Evolutionary conservation across 2,888 invertebrate genomes (phyloP), one percentile per base, ranked within the genome.

Genomic region (Sicus ferrugineus): DNA sequence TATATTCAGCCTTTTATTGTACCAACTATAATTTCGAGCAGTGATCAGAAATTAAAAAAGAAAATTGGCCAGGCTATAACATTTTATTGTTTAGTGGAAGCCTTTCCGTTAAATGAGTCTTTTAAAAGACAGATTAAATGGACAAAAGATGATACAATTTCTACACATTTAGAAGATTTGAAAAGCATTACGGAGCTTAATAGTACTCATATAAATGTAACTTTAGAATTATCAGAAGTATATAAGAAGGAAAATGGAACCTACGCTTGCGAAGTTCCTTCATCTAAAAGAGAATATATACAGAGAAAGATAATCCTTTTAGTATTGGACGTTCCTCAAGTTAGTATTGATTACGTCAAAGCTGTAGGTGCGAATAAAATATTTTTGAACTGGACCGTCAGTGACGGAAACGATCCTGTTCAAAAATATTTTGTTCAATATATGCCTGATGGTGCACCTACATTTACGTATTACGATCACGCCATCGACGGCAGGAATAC

Each of bases 301-400:
- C 85, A 77, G 61, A 87, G 83, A 75, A 86, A 84, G 68, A 82
- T 84, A 48, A 89, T 84, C 3, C 78, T 92, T 0, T 85, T 89
- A 48, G 91, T 94, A 0, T 87, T 90, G 75, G 91, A 92, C 75
- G 88, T 88, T 69, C 94, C 95, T 0, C 89, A 89, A 80, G 88
- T 94, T 0, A 88, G 86, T 62, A 89, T 94, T 73, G 91, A 92
- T 77, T 89, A 89, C 70, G 89, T 91, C 0, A 92, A 92, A 81
- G 89, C 93, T 0, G 92, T 95, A 21, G 93, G 92, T 65, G 89
- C 90, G 0, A 88, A 89, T 7, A 90, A 91, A 81, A 89, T 95
- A 56, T 95, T 89, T 82, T 81, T 95, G 1, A 94, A 94, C 80
- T 95, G 95, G 94, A 94, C 93, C 0, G 88, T 93, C 0, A 89